A percentile compares a stretch with the other conserved stretches of the same genome.
phyloP scores from a whole-genome alignment of 2,113 vertebrate species.

The mouse (Mus musculus) region GRCm39 chr2:161577001-161577500 shows the following conservation, averaged over 20 bases:
- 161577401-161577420: not conserved
- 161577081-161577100: not conserved
- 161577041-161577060: not conserved
- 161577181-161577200: not conserved
- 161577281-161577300: not conserved
- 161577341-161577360: slow-evolving; percentile 34
- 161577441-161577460: slow-evolving; percentile 18
- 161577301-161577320: not conserved
- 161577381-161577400: slow-evolving; percentile 3
- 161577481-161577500: slow-evolving; percentile 4
- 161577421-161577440: slow-evolving; percentile 37
- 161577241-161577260: not conserved
- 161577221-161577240: not conserved
- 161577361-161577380: slow-evolving; percentile 32
- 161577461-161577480: not conserved
- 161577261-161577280: not conserved
- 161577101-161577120: not conserved
- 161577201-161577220: not conserved
- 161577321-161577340: not conserved
- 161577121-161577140: not conserved
- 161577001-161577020: not conserved
- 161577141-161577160: not conserved
- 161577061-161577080: not conserved
- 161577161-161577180: not conserved
- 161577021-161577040: not conserved